These are phyloP conservation scores for Cataglyphis hispanica DNA, from an alignment of 1,140 invertebrate genomes.

Conservation along the genomic window DNA sequence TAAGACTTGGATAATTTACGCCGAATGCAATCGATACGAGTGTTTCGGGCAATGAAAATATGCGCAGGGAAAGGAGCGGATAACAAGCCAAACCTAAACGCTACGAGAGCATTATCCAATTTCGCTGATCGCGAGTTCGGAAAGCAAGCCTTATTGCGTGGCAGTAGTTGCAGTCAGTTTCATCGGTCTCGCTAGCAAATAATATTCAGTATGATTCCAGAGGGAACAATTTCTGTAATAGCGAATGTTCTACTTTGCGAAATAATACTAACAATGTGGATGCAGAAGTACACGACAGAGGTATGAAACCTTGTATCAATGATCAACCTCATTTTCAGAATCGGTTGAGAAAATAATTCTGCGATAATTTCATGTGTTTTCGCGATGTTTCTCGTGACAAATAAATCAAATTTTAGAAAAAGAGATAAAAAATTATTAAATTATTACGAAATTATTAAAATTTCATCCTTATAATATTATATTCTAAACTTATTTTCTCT, in stretches of 20 bases:
- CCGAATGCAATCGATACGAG: conserved; percentile 12
- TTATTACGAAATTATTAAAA: neutral
- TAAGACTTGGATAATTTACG: conserved; percentile 17
- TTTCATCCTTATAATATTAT: neutral
- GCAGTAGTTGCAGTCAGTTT: conserved; percentile 21
- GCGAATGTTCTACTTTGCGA: conserved; percentile 15
- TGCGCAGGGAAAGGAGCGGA: neutral
- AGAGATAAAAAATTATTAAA: too few species aligned
- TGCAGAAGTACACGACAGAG: neutral
- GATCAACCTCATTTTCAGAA: neutral
- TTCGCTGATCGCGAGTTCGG: conserved; percentile 54
- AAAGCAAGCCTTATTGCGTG: conserved; percentile 43
- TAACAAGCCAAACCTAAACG: conserved; percentile 8
- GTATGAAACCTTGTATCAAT: neutral
- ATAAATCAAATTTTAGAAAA: neutral
- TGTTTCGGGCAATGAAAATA: conserved; percentile 15
- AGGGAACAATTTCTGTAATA: conserved; percentile 34
- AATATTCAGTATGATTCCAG: conserved; percentile 8
- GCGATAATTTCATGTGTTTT: neutral
- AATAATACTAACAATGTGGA: conserved; percentile 5
- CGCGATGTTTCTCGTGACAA: neutral
- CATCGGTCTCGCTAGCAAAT: neutral
- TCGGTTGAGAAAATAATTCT: conserved; percentile 2
- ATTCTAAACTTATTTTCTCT: neutral
- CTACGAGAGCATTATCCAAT: conserved; percentile 63